Evolutionary conservation across 2,113 vertebrate genomes (phyloP).

Genomic region (Alectura lathami): DNA sequence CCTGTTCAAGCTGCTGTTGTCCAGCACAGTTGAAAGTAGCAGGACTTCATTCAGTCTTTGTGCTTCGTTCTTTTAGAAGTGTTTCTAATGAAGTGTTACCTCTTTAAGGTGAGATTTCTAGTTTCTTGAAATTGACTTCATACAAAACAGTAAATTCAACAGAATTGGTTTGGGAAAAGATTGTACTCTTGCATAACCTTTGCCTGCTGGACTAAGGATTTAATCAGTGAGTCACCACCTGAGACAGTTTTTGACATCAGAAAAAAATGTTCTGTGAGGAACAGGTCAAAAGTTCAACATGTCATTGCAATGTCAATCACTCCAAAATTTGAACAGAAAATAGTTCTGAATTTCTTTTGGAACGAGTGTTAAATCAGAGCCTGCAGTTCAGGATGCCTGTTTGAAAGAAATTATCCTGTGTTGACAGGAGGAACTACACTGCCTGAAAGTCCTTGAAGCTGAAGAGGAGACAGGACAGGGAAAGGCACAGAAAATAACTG

Average conservation of each 20-base stretch:
- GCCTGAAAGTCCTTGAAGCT: not conserved
- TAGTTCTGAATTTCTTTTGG: not conserved
- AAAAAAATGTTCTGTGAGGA: not conserved
- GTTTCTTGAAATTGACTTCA: not conserved
- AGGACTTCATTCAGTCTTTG: not conserved
- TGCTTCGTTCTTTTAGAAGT: not conserved
- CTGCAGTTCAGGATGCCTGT: rapidly evolving
- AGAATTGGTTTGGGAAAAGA: not conserved
- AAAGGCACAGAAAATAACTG: not conserved
- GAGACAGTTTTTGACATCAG: not conserved
- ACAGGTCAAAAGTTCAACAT: not conserved
- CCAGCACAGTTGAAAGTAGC: rapidly evolving
- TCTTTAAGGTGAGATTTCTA: not conserved
- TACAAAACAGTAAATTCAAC: not conserved
- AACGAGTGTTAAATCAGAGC: not conserved
- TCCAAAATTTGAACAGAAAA: not conserved
- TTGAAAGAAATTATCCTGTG: not conserved
- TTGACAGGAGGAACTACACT: not conserved
- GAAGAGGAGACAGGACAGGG: not conserved
- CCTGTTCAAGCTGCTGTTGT: not conserved
- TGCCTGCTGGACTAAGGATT: not conserved
- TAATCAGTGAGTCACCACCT: not conserved
- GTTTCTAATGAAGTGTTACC: not conserved
- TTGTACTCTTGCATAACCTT: not conserved
- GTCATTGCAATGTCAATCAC: not conserved